Base-by-base conservation (phyloP, 2,797 vertebrate genomes). In the Intellagama lesueurii region DNA sequence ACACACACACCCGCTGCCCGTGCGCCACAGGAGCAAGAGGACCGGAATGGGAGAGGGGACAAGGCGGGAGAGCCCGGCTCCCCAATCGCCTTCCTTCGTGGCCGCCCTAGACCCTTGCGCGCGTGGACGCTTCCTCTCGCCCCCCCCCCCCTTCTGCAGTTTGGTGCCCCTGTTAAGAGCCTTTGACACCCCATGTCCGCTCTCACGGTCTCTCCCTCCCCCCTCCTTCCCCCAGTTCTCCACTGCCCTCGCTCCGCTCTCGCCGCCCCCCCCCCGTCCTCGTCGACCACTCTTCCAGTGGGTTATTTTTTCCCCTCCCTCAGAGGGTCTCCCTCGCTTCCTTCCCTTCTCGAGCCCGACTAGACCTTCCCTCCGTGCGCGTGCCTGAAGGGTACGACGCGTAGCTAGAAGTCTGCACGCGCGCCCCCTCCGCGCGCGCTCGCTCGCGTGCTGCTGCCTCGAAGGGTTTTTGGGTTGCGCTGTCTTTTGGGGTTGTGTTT, bases 1-100 rank as follows among this genome's bases (percentile, higher is more conserved):
- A 93, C 96, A 94, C 95, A 93, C 94, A 92, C 93, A 96, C 94
- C 95, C 96, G 94, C 70, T 14, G 16, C n/a, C 93, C 40, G 1
- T 19, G 9, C 9, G 26, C n/a, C 30, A 9, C 35, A 7, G 79
- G 6, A 81, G 35, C n/a, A 35, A 52, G 60, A 44, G 69, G 3
- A 26, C 47, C 52, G 5, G 7, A 1, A 6, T 28, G 9, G 60
- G 12, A n/a, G 28, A 26, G 40, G 44, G 16, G 17, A 28, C 64
- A 40, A 19, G 76, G n/a, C 32, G 68, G 44, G 17, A 19, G 14
- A 8, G 28, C 70, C 68, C 73, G 6, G 3, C 40, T 68, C 72
- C 56, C 19, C 35, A 24, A 6, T 4, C 49, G 28, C 17, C 40
- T 14, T 32, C 47, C 69, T 30, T 24, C n/a, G 56, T 11, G 24